These are phyloP conservation scores for Liodrosophila aerea DNA, from an alignment of 2,888 invertebrate species.

Conservation along the genomic window DNA sequence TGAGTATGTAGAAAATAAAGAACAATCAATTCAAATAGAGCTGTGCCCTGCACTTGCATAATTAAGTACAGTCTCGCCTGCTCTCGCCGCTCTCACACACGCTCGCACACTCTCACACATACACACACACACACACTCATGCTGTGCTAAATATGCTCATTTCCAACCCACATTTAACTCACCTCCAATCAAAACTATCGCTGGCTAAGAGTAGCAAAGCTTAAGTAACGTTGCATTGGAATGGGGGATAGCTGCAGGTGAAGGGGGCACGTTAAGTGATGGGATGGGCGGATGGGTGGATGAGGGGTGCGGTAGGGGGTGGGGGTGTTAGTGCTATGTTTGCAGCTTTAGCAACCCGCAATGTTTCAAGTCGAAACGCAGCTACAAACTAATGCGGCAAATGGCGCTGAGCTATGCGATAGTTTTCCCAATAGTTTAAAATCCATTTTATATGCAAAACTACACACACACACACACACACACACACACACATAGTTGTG, in stretches of 20 bases:
- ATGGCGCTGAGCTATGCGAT: slow-evolving; percentile 61
- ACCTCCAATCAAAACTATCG: slow-evolving; percentile 66
- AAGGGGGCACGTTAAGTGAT: neutral
- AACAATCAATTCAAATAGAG: slow-evolving; percentile 70
- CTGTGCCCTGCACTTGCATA: slow-evolving; percentile 52
- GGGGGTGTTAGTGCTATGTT: neutral
- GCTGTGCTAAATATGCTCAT: slow-evolving; percentile 8
- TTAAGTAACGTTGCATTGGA: neutral
- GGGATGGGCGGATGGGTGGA: neutral
- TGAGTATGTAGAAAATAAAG: slow-evolving; percentile 36
- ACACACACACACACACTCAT: neutral
- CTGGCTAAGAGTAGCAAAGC: slow-evolving; percentile 24
- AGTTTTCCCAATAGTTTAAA: slow-evolving; percentile 76
- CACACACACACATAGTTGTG: slow-evolving; percentile 11
- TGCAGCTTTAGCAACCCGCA: slow-evolving; percentile 52
- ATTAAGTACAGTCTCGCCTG: slow-evolving; percentile 65
- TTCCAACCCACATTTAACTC: slow-evolving; percentile 38
- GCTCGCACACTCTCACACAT: slow-evolving; percentile 1
- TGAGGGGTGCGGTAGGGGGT: neutral
- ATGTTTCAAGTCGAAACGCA: slow-evolving; percentile 54
- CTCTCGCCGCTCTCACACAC: slow-evolving; percentile 30
- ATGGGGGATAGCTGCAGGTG: no score
- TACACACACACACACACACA: slow-evolving; percentile 36
- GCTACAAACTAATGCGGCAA: slow-evolving; percentile 58
- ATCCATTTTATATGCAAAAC: slow-evolving; percentile 67